phyloP scores from a whole-genome alignment of 64 coral and sea anemone genomes.

The Montipora foliosa region DNA sequence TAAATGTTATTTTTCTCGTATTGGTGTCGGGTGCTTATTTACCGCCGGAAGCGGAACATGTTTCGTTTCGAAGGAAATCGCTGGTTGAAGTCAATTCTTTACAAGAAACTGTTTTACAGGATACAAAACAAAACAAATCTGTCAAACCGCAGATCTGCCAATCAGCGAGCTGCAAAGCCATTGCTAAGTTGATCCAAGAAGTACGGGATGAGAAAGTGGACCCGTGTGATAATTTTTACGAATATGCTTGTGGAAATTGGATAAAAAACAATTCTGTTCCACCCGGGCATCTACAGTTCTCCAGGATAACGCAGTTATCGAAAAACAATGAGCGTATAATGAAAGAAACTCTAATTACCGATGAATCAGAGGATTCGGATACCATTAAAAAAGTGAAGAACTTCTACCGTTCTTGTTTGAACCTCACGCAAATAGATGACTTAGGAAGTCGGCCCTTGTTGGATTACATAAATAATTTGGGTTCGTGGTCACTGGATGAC shows the following conservation, averaged over 20 bases:
- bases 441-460: constrained; percentile 64
- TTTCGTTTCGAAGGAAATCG: constrained; percentile 24
- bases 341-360: constrained; percentile 36
- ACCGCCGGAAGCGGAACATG: neutral
- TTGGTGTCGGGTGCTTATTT: constrained; percentile 50
- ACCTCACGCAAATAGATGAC: constrained; percentile 65
- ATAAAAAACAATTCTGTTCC: constrained; percentile 78
- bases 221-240: constrained; percentile 89
- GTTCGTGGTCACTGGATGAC: constrained; percentile 76
- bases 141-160: constrained; percentile 38
- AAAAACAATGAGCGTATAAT: constrained; percentile 87
- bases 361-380: constrained; percentile 56
- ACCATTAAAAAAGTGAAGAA: constrained; percentile 87
- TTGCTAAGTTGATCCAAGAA: constrained; percentile 76
- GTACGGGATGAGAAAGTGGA: constrained; percentile 64
- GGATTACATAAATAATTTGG: constrained; percentile 74
- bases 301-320: constrained; percentile 81
- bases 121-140: neutral
- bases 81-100: constrained; percentile 28
- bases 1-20: neutral
- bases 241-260: constrained; percentile 89
- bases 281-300: constrained; percentile 73
- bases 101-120: neutral
- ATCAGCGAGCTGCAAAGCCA: constrained; percentile 59
- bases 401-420: constrained; percentile 95